Base-by-base conservation (phyloP, 1,140 invertebrate species). In the Fopius arisanus region DNA sequence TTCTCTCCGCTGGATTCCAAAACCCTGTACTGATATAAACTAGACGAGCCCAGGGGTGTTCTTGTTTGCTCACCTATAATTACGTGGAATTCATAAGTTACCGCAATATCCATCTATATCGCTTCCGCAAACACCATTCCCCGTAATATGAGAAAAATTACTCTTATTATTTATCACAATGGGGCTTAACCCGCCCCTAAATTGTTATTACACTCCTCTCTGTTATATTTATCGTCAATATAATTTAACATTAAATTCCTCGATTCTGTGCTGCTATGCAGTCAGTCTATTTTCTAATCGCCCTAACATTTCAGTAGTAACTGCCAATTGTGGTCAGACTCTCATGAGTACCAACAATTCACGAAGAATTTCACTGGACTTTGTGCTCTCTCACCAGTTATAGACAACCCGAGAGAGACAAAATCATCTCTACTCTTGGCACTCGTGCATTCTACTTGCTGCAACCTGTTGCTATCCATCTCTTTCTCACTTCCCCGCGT, bases 401-500 rank as follows among this genome's bases (percentile, higher is more conserved):
- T 37, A 37, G 33, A 37, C 33, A 48, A 48, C 14, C n/a, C 75
- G 74, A 81, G 82, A 70, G 72, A 81, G 19, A 69, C 14, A 33
- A 62, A 72, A n/a, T 21, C 21, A 29, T 70, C 51, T 37, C 67
- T 41, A 59, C 71, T 77, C 75, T 84, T 86, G 83, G 83, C 84
- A 86, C 80, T 80, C 78, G 79, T 82, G 82, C 82, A 83, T 86
- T 87, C 82, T 78, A 81, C 84, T 84, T 48, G 16, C 43, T 12
- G 16, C 43, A 87, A 87, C 86, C 86, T 87, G 86, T 87, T 87
- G 86, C 86, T 84, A 72, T 80, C 78, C 81, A 70, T 80, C 79
- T 87, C 82, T 81, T 75, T 70, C 82, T 78, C 78, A 73, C 67
- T 73, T 40, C 67, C 73, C 75, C 71, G 65, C 63, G 23, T 37